Base-by-base conservation (phyloP, 2,113 vertebrate genomes). In the Sinosuthora webbiana region DNA sequence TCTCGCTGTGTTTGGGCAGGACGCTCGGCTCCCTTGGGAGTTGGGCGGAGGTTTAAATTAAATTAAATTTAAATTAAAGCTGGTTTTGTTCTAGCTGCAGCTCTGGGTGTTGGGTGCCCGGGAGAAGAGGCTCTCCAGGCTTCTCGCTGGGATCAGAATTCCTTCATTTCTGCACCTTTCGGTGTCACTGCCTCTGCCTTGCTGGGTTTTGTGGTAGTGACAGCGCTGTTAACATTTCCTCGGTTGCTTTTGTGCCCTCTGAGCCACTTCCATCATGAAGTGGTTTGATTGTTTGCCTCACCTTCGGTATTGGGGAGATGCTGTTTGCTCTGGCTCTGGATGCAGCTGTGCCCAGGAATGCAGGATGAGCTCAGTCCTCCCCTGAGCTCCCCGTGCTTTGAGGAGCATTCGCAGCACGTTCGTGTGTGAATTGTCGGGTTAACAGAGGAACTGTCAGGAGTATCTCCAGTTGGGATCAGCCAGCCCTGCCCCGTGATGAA, bases 211-310 rank as follows among this genome's bases (percentile, higher is more conserved):
- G 62, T 76, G 76, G 31, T 22, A 25, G 23, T 65, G 27, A 13
- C 20, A 39, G 27, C 30, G 3, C 57, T 15, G 20, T 23, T 55
- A 19, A 45, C 13, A 23, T 59, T 55, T 57, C 80, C 3, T 20
- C 50, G 69, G 21, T 15, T 64, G 0, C 52, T 89, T 39, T 59
- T 4, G 0, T 15, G 13, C 65, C 59, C 68, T 76, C 70, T 68
- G 0, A 42, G 18, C n/a, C 17, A 1, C 15, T 56, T 64, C 41
- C 68, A 1, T 13, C 41, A 5, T 22, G 11, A 3, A 57, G 31
- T 55, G 59, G 1, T 88, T 78, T 31, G 2, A 20, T 50, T 39
- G 27, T 59, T 94, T 59, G 7, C 42, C 19, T 65, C 68, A 25
- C n/a, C 42, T 53, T 16, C 18, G 17, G 50, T 28, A 5, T n/a